Evolutionary conservation across 2,113 vertebrate species (phyloP).

Genomic region (Carassius gibelio): DNA sequence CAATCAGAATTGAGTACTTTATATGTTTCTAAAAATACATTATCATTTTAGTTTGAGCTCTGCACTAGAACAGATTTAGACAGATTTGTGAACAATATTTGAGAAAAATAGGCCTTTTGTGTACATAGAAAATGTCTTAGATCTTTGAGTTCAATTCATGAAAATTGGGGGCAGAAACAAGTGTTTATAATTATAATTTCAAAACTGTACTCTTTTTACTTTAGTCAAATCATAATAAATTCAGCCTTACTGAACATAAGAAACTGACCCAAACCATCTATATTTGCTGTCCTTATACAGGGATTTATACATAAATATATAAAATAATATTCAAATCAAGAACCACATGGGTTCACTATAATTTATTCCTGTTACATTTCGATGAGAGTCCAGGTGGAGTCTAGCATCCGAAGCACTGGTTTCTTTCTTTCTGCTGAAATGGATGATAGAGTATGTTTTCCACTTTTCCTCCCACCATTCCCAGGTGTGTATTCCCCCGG

Average conservation of each 20-base stretch:
- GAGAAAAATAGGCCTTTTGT: too few relatives aligned
- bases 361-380: background rate
- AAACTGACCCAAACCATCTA: background rate
- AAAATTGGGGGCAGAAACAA: too few relatives aligned
- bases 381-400: background rate
- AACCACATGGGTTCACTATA: background rate
- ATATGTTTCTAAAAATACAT: too few relatives aligned
- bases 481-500: constrained; percentile 41
- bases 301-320: too few relatives aligned
- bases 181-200: too few relatives aligned
- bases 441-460: constrained; percentile 43
- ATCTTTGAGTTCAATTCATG: too few relatives aligned
- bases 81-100: too few relatives aligned
- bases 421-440: constrained; percentile 23
- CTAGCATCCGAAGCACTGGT: constrained; percentile 40
- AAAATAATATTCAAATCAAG: background rate
- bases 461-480: constrained; percentile 38
- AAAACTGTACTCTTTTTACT: background rate
- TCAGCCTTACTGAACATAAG: background rate
- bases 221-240: background rate
- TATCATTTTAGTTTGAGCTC: too few relatives aligned
- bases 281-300: background rate
- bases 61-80: too few relatives aligned
- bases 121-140: too few relatives aligned
- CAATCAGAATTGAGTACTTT: too few relatives aligned